These are phyloP conservation scores for Brotogeris chrysoptera DNA, from an alignment of 2,797 vertebrate species.

Conservation along the genomic window DNA sequence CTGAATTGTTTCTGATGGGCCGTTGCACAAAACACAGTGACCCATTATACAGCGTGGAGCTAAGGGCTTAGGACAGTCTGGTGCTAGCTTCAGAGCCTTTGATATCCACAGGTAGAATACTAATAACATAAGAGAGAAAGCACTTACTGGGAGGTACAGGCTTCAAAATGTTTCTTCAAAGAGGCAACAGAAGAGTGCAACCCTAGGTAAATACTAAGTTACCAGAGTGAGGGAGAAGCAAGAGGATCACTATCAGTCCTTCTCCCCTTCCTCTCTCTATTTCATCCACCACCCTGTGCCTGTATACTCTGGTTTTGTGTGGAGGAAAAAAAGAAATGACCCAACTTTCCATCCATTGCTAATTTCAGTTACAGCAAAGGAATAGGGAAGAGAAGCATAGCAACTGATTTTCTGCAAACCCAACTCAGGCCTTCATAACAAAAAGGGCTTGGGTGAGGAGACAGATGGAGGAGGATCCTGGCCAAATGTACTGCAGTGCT, in stretches of 20 bases:
- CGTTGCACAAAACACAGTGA: not conserved
- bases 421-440: not conserved
- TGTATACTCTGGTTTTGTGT: not conserved
- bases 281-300: not conserved
- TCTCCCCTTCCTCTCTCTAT: not conserved
- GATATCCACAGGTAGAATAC: not conserved
- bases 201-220: not conserved
- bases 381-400: not conserved
- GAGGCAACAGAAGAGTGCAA: not conserved
- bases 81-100: not conserved
- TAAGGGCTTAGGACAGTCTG: not conserved
- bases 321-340: not conserved
- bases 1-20: not conserved
- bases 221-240: not conserved
- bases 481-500: not conserved
- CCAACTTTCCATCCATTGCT: not conserved
- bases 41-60: not conserved
- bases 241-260: not conserved
- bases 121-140: not conserved
- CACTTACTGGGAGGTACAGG: not conserved
- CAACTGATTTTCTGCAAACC: not conserved
- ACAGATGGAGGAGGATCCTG: rapidly evolving
- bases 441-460: not conserved
- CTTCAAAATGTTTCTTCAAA: not conserved
- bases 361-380: not conserved